Conservation (phyloP, 2,888 invertebrate species). For the Eumacrocentrus americanus region DNA sequence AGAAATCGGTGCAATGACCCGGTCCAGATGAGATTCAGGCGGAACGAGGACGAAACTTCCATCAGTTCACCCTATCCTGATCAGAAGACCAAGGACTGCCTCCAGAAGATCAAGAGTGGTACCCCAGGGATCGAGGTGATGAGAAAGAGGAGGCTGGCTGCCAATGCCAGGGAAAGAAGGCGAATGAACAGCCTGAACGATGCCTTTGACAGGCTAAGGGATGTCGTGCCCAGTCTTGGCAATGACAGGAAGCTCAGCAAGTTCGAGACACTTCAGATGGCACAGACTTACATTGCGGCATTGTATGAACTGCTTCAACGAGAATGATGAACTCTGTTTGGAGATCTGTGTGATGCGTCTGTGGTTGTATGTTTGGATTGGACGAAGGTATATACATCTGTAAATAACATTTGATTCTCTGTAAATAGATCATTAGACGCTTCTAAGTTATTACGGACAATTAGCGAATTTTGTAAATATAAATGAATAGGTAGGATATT, state of each 20-base stretch:
- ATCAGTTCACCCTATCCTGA: constrained; percentile 9
- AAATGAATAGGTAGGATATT: neutral
- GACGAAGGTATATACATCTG: constrained; percentile 5
- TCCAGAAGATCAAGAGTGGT: constrained; percentile 48
- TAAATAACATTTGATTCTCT: constrained; percentile 5
- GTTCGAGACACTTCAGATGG: constrained; percentile 80
- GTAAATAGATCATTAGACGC: constrained; percentile 38
- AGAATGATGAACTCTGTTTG: constrained; percentile 41
- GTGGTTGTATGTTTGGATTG: neutral
- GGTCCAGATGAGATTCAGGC: constrained; percentile 17
- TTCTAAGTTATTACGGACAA: constrained; percentile 41
- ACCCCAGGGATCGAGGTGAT: constrained; percentile 63
- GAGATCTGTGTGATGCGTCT: constrained; percentile 14
- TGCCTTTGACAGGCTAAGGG: constrained; percentile 74
- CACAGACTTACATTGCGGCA: constrained; percentile 76
- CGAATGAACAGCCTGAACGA: constrained; percentile 77
- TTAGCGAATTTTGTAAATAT: constrained; percentile 29
- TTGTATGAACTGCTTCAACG: constrained; percentile 68
- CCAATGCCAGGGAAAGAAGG: constrained; percentile 75
- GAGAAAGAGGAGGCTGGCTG: constrained; percentile 71
- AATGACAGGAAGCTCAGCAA: constrained; percentile 76
- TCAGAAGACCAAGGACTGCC: constrained; percentile 42
- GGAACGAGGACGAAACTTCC: constrained; percentile 14
- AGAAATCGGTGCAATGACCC: constrained; percentile 11
- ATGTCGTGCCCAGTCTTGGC: constrained; percentile 74